Evolutionary conservation across 2,113 vertebrate genomes (phyloP).

Genomic region (Bubo scandiacus): DNA sequence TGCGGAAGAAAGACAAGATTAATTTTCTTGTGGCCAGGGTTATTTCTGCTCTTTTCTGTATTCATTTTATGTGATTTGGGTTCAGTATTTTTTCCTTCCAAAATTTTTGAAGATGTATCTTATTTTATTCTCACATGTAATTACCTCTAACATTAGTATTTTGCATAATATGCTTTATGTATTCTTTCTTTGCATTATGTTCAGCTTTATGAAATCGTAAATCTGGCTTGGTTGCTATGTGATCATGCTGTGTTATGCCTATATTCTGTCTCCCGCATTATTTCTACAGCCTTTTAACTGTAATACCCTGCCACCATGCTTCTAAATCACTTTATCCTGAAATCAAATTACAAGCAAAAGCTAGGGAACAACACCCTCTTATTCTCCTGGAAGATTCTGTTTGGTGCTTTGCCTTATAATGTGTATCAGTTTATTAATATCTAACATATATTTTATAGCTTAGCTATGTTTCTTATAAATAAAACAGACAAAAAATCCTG

Average conservation of each 20-base stretch:
- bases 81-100: background rate
- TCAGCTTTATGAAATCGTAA: slow-evolving; percentile 22
- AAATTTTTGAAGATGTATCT: background rate
- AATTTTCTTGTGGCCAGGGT: background rate
- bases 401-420: background rate
- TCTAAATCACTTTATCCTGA: slow-evolving; percentile 46
- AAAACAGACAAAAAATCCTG: background rate
- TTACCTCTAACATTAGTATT: slow-evolving; percentile 12
- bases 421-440: background rate
- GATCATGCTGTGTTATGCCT: background rate
- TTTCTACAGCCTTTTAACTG: slow-evolving; percentile 24
- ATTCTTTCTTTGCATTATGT: background rate
- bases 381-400: background rate
- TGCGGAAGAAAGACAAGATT: background rate
- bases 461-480: background rate
- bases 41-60: background rate
- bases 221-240: background rate
- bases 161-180: background rate
- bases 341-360: slow-evolving; percentile 31
- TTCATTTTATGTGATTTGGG: background rate
- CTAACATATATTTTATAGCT: background rate
- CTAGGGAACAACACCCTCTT: background rate
- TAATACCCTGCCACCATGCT: background rate
- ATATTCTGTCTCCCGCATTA: background rate
- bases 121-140: background rate